Evolutionary conservation across 2,888 invertebrate species (phyloP).

Genomic region (Thyatira batis): DNA sequence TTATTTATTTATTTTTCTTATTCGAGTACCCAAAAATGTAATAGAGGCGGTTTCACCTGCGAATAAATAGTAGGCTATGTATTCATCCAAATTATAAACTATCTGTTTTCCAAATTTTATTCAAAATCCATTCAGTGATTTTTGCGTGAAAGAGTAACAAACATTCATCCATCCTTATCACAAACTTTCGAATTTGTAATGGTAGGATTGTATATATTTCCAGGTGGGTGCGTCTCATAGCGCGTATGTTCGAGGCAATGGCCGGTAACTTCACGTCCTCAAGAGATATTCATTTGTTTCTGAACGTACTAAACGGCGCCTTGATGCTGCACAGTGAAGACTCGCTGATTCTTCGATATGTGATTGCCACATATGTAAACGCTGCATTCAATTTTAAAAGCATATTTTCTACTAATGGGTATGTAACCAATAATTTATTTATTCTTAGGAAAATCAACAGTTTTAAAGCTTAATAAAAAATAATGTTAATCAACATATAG

Average conservation of each 20-base stretch:
- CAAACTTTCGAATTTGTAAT: too few relatives aligned
- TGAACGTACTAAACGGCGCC: conserved; percentile 98
- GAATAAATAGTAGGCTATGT: too few relatives aligned
- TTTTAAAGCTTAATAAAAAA: too few relatives aligned
- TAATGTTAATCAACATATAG: too few relatives aligned
- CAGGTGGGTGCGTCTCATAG: conserved; percentile 96
- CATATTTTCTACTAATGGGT: conserved; percentile 98
- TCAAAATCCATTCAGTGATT: too few relatives aligned
- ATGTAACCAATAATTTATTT: conserved; percentile 34
- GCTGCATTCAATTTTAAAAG: conserved; percentile 99
- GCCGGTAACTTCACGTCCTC: conserved; percentile 98
- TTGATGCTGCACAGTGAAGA: conserved; percentile 98
- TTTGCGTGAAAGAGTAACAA: too few relatives aligned
- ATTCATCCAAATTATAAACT: too few relatives aligned
- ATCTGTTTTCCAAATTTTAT: too few relatives aligned
- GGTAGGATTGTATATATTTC: conserved; percentile 9
- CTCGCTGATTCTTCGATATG: conserved; percentile 95
- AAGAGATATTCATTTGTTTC: conserved; percentile 97
- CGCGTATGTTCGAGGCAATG: conserved; percentile 99
- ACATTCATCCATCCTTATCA: too few relatives aligned
- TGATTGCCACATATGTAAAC: conserved; percentile 98
- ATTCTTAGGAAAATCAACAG: neutral
- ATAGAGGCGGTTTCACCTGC: too few relatives aligned
- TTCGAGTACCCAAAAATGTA: too few relatives aligned
- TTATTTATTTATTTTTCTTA: too few relatives aligned